Conservation (phyloP, 2,888 invertebrate genomes). For the Eudemis profundana region DNA sequence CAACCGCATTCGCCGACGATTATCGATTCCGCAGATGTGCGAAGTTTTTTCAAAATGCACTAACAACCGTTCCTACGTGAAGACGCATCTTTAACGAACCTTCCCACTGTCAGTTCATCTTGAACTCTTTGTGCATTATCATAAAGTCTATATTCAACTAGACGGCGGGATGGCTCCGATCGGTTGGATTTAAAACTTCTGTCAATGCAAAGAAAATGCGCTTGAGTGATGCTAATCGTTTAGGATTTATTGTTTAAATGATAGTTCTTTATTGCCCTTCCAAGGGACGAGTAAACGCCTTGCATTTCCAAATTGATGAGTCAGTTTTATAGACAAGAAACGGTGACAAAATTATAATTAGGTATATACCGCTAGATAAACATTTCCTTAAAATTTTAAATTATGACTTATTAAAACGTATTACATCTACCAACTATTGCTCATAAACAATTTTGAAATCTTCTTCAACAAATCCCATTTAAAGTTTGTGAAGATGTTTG, state of each 20-base stretch:
- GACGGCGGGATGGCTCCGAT: too few species aligned
- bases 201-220: neutral
- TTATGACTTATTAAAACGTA: too few species aligned
- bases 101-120: neutral
- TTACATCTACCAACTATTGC: too few species aligned
- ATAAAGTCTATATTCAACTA: neutral
- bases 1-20: constrained; percentile 5
- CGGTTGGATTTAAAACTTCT: neutral
- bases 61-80: constrained; percentile 10
- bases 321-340: too few species aligned
- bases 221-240: constrained; percentile 22
- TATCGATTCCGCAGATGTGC: constrained; percentile 27
- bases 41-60: constrained; percentile 30
- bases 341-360: too few species aligned
- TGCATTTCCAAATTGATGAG: neutral
- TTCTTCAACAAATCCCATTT: too few species aligned
- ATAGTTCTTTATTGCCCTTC: neutral
- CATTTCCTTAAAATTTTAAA: too few species aligned
- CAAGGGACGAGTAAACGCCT: neutral
- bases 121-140: neutral
- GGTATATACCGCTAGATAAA: too few species aligned
- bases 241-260: constrained; percentile 11
- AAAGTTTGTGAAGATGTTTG: too few species aligned
- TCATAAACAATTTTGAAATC: too few species aligned
- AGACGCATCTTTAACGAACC: constrained; percentile 15